Percentiles rank a stretch among this genome's conserved stretches.
These are phyloP conservation scores for Xestoiulus laeticollis DNA, from an alignment of 2,888 invertebrate genomes.

Conservation along the genomic window DNA sequence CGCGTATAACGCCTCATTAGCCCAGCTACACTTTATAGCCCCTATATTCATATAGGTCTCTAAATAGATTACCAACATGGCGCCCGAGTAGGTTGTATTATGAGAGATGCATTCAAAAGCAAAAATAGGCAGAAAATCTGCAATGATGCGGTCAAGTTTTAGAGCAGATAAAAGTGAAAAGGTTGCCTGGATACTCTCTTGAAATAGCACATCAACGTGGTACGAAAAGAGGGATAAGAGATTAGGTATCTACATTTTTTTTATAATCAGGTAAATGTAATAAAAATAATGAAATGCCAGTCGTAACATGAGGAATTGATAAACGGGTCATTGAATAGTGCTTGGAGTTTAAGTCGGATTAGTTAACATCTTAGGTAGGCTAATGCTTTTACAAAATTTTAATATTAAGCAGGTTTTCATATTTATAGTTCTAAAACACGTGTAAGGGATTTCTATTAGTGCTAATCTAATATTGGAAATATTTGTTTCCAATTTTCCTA, in stretches of 20 bases:
- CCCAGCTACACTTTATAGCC: constrained; percentile 18
- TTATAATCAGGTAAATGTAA: background rate
- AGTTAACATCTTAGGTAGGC: too few relatives aligned
- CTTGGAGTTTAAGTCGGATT: too few relatives aligned
- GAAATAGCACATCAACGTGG: background rate
- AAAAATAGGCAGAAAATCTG: background rate
- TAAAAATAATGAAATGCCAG: background rate
- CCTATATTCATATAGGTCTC: background rate
- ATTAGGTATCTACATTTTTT: background rate
- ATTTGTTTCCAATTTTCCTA: too few relatives aligned
- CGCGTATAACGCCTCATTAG: constrained; percentile 39
- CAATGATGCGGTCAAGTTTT: background rate
- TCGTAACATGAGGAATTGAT: background rate
- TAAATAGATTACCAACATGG: constrained; percentile 31
- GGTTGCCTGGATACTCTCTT: background rate
- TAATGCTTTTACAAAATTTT: too few relatives aligned
- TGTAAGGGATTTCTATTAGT: too few relatives aligned
- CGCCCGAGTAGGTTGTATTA: background rate
- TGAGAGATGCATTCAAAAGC: background rate
- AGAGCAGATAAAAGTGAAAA: background rate
- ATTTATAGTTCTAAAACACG: too few relatives aligned
- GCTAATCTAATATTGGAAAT: too few relatives aligned
- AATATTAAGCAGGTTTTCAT: too few relatives aligned
- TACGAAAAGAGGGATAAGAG: background rate
- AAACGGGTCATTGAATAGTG: background rate